phyloP scores from a whole-genome alignment of 1,140 invertebrate genomes.

The Bombus ignitus region DNA sequence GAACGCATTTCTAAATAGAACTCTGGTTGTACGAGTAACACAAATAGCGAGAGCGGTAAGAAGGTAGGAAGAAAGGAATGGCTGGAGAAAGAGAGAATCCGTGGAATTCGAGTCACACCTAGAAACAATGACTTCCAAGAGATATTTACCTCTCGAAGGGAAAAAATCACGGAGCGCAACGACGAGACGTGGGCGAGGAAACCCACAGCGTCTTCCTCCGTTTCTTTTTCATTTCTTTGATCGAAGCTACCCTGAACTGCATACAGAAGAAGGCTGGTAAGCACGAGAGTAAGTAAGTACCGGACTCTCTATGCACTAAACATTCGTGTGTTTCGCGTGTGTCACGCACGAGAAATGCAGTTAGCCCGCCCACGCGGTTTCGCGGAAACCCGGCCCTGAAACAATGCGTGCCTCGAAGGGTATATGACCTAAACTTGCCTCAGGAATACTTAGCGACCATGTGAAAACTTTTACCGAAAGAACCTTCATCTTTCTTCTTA shows the following conservation, averaged over 20 bases:
- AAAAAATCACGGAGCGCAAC: slow-evolving; percentile 43
- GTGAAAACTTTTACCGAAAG: neutral
- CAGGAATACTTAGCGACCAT: neutral
- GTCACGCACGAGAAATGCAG: slow-evolving; percentile 74
- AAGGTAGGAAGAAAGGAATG: slow-evolving; percentile 40
- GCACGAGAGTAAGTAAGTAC: slow-evolving; percentile 27
- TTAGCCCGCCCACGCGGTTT: slow-evolving; percentile 70
- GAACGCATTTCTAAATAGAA: slow-evolving; percentile 3
- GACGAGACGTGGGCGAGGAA: slow-evolving; percentile 51
- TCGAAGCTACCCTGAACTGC: neutral
- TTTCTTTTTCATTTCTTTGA: slow-evolving; percentile 26
- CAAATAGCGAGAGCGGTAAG: slow-evolving; percentile 3
- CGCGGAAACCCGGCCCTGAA: slow-evolving; percentile 66
- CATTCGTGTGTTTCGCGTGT: slow-evolving; percentile 49
- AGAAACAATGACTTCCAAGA: slow-evolving; percentile 49
- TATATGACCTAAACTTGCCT: slow-evolving; percentile 12
- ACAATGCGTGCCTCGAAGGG: slow-evolving; percentile 49
- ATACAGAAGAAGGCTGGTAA: neutral
- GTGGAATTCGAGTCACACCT: slow-evolving; percentile 69
- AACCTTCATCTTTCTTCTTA: neutral
- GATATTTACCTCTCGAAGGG: slow-evolving; percentile 45
- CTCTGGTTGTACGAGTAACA: neutral
- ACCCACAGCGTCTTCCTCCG: slow-evolving; percentile 43
- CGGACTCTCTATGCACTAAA: slow-evolving; percentile 35
- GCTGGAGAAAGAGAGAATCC: slow-evolving; percentile 48